Percentiles rank a stretch among this genome's conserved stretches.
phyloP scores from a whole-genome alignment of 2,113 vertebrate genomes.

The Progne subis region DNA sequence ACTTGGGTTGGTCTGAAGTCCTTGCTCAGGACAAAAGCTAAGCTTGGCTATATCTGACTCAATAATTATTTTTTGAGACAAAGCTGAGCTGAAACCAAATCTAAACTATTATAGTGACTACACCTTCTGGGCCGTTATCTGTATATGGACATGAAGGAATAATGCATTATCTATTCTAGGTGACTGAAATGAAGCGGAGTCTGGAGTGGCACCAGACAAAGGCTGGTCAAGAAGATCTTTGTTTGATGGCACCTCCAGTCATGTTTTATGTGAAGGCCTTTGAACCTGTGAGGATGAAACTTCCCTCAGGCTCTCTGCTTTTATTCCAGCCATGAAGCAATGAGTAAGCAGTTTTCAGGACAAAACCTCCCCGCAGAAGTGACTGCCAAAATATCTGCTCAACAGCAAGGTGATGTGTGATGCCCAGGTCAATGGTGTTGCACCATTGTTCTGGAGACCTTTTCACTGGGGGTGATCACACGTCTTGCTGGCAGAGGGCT shows the following conservation, averaged over 20 bases:
- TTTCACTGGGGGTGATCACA: background rate
- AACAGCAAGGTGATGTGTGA: background rate
- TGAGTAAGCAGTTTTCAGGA: background rate
- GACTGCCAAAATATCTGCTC: background rate
- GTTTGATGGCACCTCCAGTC: background rate
- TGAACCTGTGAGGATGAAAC: background rate
- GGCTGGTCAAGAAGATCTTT: background rate
- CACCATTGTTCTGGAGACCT: background rate
- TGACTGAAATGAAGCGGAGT: background rate
- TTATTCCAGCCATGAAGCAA: background rate
- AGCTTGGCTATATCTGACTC: background rate
- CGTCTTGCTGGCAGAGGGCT: background rate
- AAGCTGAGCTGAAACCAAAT: background rate
- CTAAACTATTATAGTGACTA: background rate
- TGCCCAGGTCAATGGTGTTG: background rate
- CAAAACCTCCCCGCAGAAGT: background rate
- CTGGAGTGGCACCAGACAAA: background rate
- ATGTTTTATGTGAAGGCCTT: background rate
- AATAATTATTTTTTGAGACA: background rate
- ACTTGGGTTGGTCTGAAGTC: background rate
- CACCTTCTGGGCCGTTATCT: background rate
- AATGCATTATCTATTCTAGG: background rate
- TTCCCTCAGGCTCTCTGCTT: background rate
- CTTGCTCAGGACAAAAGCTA: background rate
- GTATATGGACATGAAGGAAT: background rate